Evolutionary conservation across 2,113 vertebrate genomes (phyloP).

Genomic region (Scatophagus argus): DNA sequence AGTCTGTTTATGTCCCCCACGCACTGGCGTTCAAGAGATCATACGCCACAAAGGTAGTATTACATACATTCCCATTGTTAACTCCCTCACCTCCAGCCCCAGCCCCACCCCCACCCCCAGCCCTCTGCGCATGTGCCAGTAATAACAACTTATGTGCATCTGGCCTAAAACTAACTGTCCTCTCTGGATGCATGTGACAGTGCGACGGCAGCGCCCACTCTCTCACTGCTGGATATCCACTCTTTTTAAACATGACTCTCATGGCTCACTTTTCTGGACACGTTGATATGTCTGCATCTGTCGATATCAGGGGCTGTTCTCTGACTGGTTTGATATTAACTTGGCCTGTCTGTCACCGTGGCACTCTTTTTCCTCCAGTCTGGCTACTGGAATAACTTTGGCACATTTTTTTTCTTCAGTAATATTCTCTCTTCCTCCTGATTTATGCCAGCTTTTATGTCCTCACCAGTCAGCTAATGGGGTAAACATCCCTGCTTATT

Average conservation of each 20-base stretch:
- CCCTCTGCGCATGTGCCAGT: slow-evolving; percentile 81
- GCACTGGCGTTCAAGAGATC: slow-evolving; percentile 98
- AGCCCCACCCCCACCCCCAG: not conserved
- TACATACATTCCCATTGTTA: slow-evolving; percentile 78
- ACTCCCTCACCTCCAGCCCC: slow-evolving; percentile 32
- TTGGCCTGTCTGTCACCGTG: slow-evolving; percentile 58
- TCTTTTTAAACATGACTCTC: slow-evolving; percentile 49
- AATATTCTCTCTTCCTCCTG: slow-evolving; percentile 42
- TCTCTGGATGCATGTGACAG: slow-evolving; percentile 69
- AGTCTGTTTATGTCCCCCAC: slow-evolving; percentile 98
- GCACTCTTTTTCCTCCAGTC: slow-evolving; percentile 39
- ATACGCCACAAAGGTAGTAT: slow-evolving; percentile 97
- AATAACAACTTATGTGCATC: slow-evolving; percentile 50
- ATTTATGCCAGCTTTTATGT: slow-evolving; percentile 40
- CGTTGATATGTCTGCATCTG: slow-evolving; percentile 31
- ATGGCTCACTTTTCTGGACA: slow-evolving; percentile 48
- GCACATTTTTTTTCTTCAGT: slow-evolving; percentile 29
- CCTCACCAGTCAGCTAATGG: not conserved
- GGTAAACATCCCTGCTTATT: not conserved
- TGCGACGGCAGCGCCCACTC: slow-evolving; percentile 34
- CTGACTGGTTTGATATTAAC: slow-evolving; percentile 58
- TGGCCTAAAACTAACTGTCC: slow-evolving; percentile 68
- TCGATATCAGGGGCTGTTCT: slow-evolving; percentile 35
- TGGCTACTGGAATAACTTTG: slow-evolving; percentile 40
- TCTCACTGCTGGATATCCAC: slow-evolving; percentile 60